These are phyloP conservation scores for Lacanobia wlatinum DNA, from an alignment of 2,888 invertebrate species.

Conservation along the genomic window DNA sequence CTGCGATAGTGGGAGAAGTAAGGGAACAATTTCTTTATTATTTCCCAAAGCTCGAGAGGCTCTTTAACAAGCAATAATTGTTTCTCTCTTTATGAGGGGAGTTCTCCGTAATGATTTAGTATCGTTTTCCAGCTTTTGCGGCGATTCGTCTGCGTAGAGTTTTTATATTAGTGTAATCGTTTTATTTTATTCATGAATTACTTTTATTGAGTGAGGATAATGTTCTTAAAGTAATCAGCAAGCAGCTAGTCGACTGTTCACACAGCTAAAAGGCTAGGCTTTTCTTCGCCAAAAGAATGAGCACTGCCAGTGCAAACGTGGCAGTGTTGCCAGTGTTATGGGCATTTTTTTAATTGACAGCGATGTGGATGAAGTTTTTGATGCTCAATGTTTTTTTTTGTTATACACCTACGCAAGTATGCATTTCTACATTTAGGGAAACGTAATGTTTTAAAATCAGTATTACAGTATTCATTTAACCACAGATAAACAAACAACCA, in stretches of 20 bases:
- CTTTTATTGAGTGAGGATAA: background rate
- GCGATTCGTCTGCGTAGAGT: constrained; percentile 44
- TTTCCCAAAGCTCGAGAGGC: constrained; percentile 72
- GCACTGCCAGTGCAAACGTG: no score
- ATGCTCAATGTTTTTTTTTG: no score
- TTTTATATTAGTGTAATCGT: constrained; percentile 42
- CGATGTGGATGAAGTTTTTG: no score
- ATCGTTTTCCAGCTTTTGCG: constrained; percentile 50
- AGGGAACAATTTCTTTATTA: constrained; percentile 75
- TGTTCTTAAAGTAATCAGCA: background rate
- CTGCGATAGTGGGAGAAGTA: constrained; percentile 59
- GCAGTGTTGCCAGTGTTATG: no score
- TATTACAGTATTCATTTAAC: no score
- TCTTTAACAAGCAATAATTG: constrained; percentile 83
- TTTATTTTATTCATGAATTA: constrained; percentile 26
- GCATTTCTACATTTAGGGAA: no score
- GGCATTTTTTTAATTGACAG: no score
- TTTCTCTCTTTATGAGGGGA: constrained; percentile 75
- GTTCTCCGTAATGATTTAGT: constrained; percentile 71
- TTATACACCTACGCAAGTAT: no score
- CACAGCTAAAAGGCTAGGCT: no score
- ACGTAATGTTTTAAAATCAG: background rate
- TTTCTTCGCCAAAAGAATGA: no score
- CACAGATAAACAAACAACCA: no score
- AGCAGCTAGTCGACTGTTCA: background rate